Percentiles rank a stretch among this genome's conserved stretches.
phyloP scores from a whole-genome alignment of 2,888 invertebrate genomes.

The Tricholauxania praeusta region DNA sequence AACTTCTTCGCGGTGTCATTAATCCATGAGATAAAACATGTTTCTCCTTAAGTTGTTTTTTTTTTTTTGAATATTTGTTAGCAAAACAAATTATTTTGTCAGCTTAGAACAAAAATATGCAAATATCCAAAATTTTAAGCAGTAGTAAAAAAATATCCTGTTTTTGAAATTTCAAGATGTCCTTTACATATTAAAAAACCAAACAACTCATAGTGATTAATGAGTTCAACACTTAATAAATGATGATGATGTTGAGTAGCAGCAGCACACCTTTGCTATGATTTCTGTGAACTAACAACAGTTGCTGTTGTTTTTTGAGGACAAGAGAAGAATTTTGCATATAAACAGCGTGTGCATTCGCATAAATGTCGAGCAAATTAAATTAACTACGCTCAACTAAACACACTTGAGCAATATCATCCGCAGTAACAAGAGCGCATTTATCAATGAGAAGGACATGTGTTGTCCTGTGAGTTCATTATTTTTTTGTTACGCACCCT shows the following conservation, averaged over 20 bases:
- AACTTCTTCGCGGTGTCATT: no score
- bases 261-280: constrained; percentile 37
- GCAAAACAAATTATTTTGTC: constrained; percentile 53
- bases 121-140: constrained; percentile 33
- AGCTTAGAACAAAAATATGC: constrained; percentile 47
- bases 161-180: constrained; percentile 38
- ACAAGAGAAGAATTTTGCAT: background rate
- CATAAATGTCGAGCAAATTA: constrained; percentile 57
- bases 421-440: constrained; percentile 50
- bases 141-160: constrained; percentile 30
- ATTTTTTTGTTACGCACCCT: background rate
- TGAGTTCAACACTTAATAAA: constrained; percentile 22
- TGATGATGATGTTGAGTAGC: constrained; percentile 22
- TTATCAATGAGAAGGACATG: constrained; percentile 46
- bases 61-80: background rate
- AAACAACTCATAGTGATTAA: constrained; percentile 31
- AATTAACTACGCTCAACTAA: constrained; percentile 51
- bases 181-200: constrained; percentile 33
- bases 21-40: no score
- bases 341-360: constrained; percentile 45
- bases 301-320: background rate
- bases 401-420: constrained; percentile 45
- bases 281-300: constrained; percentile 43
- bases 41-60: no score
- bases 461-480: background rate